Conservation (phyloP, 2,113 vertebrate species). For the Dasypus novemcinctus region DNA sequence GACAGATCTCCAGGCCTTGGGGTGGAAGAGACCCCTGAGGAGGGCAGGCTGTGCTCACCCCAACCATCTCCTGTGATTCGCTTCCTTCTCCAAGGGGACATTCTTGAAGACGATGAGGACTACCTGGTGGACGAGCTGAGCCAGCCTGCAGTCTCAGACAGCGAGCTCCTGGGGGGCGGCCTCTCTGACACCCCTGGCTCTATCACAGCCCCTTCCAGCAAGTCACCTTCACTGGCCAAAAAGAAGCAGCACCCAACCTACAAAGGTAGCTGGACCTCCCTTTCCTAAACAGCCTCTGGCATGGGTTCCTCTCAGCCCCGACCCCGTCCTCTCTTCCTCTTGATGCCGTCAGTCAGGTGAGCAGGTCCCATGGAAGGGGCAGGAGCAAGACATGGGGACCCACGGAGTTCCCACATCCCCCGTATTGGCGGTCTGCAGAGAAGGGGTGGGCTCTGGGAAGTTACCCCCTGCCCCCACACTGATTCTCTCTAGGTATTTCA, state of each 20-base stretch:
- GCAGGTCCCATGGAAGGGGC: not conserved
- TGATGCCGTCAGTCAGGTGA: rapidly evolving
- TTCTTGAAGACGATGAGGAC: constrained; percentile 87
- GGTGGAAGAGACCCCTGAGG: rapidly evolving
- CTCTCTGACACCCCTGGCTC: not conserved
- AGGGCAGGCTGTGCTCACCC: rapidly evolving
- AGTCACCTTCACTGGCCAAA: constrained; percentile 56
- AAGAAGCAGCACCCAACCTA: constrained; percentile 64
- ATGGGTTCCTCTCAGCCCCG: rapidly evolving
- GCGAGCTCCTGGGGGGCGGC: constrained; percentile 65
- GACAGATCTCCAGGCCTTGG: rapidly evolving
- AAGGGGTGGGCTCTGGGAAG: not conserved
- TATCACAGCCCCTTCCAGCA: constrained; percentile 22
- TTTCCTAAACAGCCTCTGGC: not conserved
- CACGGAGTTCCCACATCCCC: too few species aligned
- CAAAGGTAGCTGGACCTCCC: constrained; percentile 79
- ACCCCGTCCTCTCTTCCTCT: rapidly evolving
- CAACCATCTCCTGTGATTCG: rapidly evolving
- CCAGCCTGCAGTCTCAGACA: constrained; percentile 73
- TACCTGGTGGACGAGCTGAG: constrained; percentile 78
- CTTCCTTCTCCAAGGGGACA: constrained; percentile 81
- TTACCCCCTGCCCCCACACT: not conserved
- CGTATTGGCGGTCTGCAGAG: not conserved
- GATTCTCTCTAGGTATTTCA: not conserved
- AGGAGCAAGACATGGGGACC: too few species aligned